Base-by-base conservation (phyloP, 2,797 vertebrate genomes). In the Dendrocincla tyrannina region DNA sequence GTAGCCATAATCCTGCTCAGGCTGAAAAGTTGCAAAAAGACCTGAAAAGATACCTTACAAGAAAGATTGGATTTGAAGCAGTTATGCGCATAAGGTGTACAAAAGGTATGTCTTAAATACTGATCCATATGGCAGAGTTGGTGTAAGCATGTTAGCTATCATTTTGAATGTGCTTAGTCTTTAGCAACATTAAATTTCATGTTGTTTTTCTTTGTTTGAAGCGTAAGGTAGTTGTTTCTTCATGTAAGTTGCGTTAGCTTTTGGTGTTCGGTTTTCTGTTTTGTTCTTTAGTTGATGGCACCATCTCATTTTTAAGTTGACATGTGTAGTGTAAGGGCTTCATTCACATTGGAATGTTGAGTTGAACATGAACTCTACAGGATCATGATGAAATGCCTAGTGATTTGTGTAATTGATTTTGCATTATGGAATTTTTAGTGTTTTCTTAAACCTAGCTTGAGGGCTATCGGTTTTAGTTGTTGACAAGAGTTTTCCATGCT, bases 61-160 rank as follows among this genome's bases (percentile, higher is more conserved):
- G 99, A 80, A 99, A 99, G 98, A 99, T 99, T 67, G 99, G 99
- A 83, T 99, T 99, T 52, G 99, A 99, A 98, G 99, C 99, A 1
- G 99, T 99, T 73, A 99, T 99, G 99, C 99, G 99, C 96, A 99
- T 99, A 98, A 98, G 99, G 44, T 99, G 99, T 97, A 99, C 99
- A 35, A 99, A 99, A 99, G 99, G 99, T 99, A 95, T 18, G 84
- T 47, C 73, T 50, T 64, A 50, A 89, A 15, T 69, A 24, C 28
- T 22, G 22, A 8, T 60, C 23, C 0, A 0, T 18, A 2, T 15
- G 30, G 33, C 39, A 70, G 1, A 2, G 5, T 50, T 63, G 33
- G 47, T 74, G 16, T 73, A 52, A 56, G 35, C 32, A 5, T 13
- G 2, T 52, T 60, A 67, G 17, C 6, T 32, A 2, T 47, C 4